Evolutionary conservation across 2,113 vertebrate genomes (phyloP), one percentile per base, ranked within the genome.

Genomic region (Saccopteryx bilineata): DNA sequence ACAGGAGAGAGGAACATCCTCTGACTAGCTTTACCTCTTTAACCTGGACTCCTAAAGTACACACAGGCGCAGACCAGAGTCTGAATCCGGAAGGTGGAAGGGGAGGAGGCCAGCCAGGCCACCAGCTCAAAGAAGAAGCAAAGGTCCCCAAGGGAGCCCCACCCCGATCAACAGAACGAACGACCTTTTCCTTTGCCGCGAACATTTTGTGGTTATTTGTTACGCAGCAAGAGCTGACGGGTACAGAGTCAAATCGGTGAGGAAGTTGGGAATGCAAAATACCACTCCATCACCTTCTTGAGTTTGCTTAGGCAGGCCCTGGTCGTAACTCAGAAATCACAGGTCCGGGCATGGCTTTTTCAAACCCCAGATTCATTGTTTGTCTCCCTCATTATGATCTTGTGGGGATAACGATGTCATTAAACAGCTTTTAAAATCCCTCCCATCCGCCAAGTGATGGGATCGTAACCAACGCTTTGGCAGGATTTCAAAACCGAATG

Each of bases 401-500:
- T 93, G 65, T 56, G 24, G 24, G 84, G 58, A 24, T 83, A 80
- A 93, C 26, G 65, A 96, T 50, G 66, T 28, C 91, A 66, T 87
- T 93, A 79, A 86, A 52, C 6, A 50, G 87, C 68, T 89, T 79
- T 85, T 26, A 92, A 95, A 95, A 63, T 56, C 71, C 69, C 86
- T 74, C 58, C 54, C 80, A 19, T 87, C 52, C 50, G 65, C 19
- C 65, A 8, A 65, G 48, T 5, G 61, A 56, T 26, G 66, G 92
- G 39, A n/a, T 24, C 46, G 23, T 84, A 89, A 96, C 24, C 54
- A 88, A 74, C 21, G n/a, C 87, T 79, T 79, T 87, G 90, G 94
- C 94, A 48, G 74, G 71, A 68, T 87, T 90, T 93, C 90, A 96
- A 83, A 80, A 76, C 39, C 5, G 90, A 93, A 93, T 61, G 83